A percentile compares a stretch with the other conserved stretches of the same genome.
Evolutionary conservation across 2,797 vertebrate species (phyloP).

Genomic region (Pempheris klunzingeri): DNA sequence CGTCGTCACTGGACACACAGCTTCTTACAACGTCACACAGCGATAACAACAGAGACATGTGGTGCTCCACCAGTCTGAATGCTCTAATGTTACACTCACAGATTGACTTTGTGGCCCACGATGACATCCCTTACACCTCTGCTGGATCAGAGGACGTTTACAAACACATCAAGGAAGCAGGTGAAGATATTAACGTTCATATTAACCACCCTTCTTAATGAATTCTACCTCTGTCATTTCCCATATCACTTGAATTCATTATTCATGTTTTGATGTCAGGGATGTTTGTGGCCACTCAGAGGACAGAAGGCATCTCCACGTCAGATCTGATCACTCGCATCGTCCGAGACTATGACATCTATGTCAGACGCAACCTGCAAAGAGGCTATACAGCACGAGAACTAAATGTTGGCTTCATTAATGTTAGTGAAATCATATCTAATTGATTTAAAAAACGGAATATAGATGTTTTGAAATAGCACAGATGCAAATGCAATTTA

Average conservation of each 20-base stretch:
- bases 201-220: neutral
- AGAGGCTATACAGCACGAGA: slow-evolving; percentile 97
- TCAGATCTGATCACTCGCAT: slow-evolving; percentile 99
- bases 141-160: slow-evolving; percentile 98
- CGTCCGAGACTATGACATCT: slow-evolving; percentile 96
- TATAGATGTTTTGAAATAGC: neutral
- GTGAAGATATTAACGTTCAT: slow-evolving; percentile 75
- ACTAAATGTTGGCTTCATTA: slow-evolving; percentile 97
- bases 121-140: slow-evolving; percentile 98
- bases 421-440: slow-evolving; percentile 82
- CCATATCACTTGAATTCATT: neutral
- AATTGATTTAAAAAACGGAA: neutral
- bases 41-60: slow-evolving; percentile 7
- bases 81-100: slow-evolving; percentile 70
- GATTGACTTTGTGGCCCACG: slow-evolving; percentile 99
- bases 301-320: slow-evolving; percentile 98
- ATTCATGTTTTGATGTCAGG: slow-evolving; percentile 80
- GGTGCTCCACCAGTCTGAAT: slow-evolving; percentile 25
- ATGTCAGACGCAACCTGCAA: slow-evolving; percentile 95
- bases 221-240: neutral
- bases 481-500: neutral
- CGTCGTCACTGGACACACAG: slow-evolving; percentile 10
- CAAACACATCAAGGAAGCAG: slow-evolving; percentile 98
- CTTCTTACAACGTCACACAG: neutral
- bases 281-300: slow-evolving; percentile 97